Percentiles rank a stretch among this genome's conserved stretches.
Evolutionary conservation across 2,888 invertebrate species (phyloP).

Genomic region (Odontocerum albicorne): DNA sequence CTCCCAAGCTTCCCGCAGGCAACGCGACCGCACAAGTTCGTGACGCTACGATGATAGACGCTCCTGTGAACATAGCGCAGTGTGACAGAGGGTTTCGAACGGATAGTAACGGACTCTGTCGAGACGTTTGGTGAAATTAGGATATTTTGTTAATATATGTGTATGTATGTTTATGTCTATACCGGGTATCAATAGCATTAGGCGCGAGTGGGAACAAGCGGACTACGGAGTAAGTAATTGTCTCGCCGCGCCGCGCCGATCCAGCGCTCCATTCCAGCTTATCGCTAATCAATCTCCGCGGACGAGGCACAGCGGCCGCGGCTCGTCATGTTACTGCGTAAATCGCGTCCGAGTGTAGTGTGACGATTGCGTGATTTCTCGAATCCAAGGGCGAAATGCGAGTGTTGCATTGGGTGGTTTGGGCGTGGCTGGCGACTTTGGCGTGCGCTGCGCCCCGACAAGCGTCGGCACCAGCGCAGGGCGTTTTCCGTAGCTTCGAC

Average conservation of each 20-base stretch:
- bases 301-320: not conserved
- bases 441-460: conserved; percentile 2
- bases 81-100: conserved; percentile 13
- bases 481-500: not conserved
- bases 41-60: conserved; percentile 18
- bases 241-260: not conserved
- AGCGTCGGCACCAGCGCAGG: not conserved
- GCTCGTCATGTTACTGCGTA: not conserved
- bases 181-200: not conserved
- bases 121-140: conserved; percentile 22
- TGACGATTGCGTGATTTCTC: too few relatives aligned
- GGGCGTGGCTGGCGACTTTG: not conserved
- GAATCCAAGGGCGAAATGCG: too few relatives aligned
- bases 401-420: not conserved
- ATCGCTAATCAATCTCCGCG: conserved; percentile 2
- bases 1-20: not conserved
- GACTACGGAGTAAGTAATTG: not conserved
- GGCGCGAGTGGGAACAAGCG: not conserved
- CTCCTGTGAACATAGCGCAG: conserved; percentile 16
- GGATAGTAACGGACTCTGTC: conserved; percentile 19
- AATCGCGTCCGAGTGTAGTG: too few relatives aligned
- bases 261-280: not conserved
- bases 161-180: too few relatives aligned
- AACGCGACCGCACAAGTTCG: not conserved
- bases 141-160: not conserved